Evolutionary conservation across 92 coral and sea anemone species (phyloP).

Genomic region (Phenganax marumi): DNA sequence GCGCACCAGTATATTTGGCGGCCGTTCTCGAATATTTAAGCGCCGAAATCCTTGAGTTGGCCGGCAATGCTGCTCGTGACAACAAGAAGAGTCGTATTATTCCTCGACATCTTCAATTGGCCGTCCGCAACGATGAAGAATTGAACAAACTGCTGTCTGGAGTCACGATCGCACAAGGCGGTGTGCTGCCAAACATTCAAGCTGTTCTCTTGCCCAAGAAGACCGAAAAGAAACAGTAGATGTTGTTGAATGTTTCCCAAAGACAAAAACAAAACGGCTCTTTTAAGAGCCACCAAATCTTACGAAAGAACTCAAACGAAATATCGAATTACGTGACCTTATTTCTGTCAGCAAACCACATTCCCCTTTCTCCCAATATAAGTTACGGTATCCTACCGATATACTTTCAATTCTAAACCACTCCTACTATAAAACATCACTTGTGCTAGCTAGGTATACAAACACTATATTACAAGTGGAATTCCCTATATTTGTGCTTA

Average conservation of each 20-base stretch:
- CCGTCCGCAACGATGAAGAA: conserved; percentile 64
- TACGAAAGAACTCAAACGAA: conserved; percentile 10
- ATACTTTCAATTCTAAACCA: no score
- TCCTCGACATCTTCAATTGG: conserved; percentile 59
- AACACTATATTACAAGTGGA: no score
- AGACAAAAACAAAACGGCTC: conserved; percentile 64
- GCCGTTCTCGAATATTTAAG: conserved; percentile 39
- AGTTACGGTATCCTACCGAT: no score
- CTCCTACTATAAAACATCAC: no score
- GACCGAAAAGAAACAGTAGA: conserved; percentile 69
- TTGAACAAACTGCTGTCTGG: conserved; percentile 59
- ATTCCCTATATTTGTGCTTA: no score
- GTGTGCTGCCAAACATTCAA: conserved; percentile 74
- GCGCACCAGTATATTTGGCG: conserved; percentile 40
- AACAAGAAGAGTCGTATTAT: conserved; percentile 59
- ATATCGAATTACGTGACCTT: background rate
- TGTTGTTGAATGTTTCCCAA: background rate
- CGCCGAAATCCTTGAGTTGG: conserved; percentile 62
- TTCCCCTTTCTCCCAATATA: no score
- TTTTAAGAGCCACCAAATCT: conserved; percentile 73
- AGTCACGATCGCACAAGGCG: conserved; percentile 60
- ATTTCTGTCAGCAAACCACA: no score
- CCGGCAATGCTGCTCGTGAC: conserved; percentile 64
- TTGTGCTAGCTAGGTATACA: no score
- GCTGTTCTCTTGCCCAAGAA: conserved; percentile 87